phyloP scores from a whole-genome alignment of 2,113 vertebrate genomes.

The Anser cygnoides region DNA sequence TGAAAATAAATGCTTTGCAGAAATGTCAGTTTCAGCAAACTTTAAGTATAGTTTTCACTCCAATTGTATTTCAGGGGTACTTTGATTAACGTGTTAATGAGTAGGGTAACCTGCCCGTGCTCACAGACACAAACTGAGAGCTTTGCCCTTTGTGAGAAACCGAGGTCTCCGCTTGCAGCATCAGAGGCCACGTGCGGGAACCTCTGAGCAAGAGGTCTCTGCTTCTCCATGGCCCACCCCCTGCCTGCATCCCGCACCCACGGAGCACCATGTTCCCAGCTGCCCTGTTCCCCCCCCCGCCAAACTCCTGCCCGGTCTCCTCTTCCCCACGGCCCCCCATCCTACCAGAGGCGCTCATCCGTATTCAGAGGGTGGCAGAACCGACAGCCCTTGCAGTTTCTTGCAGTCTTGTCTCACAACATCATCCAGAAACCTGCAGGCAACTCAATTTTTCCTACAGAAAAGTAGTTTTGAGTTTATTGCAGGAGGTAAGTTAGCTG shows the following conservation, averaged over 20 bases:
- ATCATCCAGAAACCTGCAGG: not conserved
- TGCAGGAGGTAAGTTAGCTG: not conserved
- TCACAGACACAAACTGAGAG: fast-evolving
- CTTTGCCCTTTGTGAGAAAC: not conserved
- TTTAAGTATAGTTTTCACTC: not conserved
- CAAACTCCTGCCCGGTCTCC: not conserved
- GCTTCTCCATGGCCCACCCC: not conserved
- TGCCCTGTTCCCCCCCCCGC: too few relatives aligned
- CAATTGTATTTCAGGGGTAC: not conserved
- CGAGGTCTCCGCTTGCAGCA: fast-evolving
- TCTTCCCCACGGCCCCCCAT: not conserved
- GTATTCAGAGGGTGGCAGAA: not conserved
- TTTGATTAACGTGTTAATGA: not conserved
- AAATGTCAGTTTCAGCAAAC: not conserved
- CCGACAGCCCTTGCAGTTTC: not conserved
- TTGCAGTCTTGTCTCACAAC: not conserved
- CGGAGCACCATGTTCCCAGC: not conserved
- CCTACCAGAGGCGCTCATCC: not conserved
- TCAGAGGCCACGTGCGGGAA: not conserved
- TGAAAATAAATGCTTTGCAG: not conserved
- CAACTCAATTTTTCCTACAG: not conserved
- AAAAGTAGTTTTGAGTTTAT: not conserved
- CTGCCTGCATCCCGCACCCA: not conserved
- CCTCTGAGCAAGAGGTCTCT: not conserved
- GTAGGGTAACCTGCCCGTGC: fast-evolving